Evolutionary conservation across 2,797 vertebrate genomes (phyloP).

Genomic region (Echeneis naucrates): DNA sequence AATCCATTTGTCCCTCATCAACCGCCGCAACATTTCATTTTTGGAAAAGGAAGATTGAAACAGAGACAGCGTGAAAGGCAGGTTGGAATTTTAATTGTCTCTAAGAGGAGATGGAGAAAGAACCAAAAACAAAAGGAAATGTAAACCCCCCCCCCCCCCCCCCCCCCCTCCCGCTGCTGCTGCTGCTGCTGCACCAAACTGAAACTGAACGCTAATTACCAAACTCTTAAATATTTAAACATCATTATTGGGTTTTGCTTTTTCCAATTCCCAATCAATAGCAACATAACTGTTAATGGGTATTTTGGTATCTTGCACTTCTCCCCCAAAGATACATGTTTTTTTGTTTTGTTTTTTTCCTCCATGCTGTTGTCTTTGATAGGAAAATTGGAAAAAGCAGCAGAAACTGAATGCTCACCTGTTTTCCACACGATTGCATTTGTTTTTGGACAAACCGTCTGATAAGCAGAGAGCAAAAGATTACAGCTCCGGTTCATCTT

Average conservation of each 20-base stretch:
- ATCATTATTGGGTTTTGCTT: background rate
- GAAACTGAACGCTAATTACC: too few relatives aligned
- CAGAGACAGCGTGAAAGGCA: constrained; percentile 21
- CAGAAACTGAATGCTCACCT: too few relatives aligned
- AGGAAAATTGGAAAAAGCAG: too few relatives aligned
- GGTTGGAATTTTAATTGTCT: constrained; percentile 43
- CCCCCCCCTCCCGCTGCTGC: too few relatives aligned
- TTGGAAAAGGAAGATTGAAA: background rate
- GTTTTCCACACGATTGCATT: constrained; percentile 8
- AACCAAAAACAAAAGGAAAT: constrained; percentile 33
- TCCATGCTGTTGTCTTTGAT: too few relatives aligned
- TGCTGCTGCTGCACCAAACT: constrained; percentile 6
- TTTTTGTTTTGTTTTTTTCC: too few relatives aligned
- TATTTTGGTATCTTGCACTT: background rate
- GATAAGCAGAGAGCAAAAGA: background rate
- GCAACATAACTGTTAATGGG: background rate
- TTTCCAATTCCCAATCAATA: constrained; percentile 1
- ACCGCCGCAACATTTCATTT: constrained; percentile 23
- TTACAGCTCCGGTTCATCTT: constrained; percentile 32
- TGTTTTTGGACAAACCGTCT: background rate
- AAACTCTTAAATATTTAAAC: too few relatives aligned
- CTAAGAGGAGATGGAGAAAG: constrained; percentile 16
- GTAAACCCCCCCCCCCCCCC: too few relatives aligned
- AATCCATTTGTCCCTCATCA: constrained; percentile 56
- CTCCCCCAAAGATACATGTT: background rate